phyloP scores from a whole-genome alignment of 2,888 invertebrate species.

The Cynaeus angustus region DNA sequence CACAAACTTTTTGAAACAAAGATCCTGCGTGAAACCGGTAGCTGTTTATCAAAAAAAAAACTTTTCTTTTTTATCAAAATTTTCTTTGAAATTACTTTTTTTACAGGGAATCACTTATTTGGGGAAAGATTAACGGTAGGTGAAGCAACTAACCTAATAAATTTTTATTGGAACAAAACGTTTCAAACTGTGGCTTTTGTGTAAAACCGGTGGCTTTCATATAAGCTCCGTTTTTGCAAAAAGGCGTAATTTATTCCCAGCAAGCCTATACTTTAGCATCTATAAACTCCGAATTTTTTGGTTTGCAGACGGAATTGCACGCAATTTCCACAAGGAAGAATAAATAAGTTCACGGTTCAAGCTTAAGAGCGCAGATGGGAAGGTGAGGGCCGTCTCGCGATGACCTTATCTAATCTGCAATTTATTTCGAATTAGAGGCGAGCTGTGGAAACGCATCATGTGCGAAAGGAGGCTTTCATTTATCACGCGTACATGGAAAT shows the following conservation, averaged over 20 bases:
- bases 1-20: conserved; percentile 29
- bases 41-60: background rate
- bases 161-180: background rate
- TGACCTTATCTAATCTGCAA: conserved; percentile 49
- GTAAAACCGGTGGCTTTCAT: conserved; percentile 6
- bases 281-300: conserved; percentile 2
- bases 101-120: no score
- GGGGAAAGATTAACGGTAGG: background rate
- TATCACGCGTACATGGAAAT: conserved; percentile 31
- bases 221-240: background rate
- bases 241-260: background rate
- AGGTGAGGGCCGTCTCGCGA: conserved; percentile 45
- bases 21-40: conserved; percentile 1
- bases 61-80: no score
- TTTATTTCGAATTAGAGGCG: conserved; percentile 46
- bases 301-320: conserved; percentile 8
- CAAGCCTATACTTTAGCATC: conserved; percentile 6
- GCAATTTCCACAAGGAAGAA: conserved; percentile 28
- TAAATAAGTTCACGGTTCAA: conserved; percentile 42
- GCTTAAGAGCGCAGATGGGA: conserved; percentile 33
- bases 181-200: background rate
- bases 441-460: conserved; percentile 41
- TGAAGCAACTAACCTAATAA: background rate
- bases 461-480: conserved; percentile 37
- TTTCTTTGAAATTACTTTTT: no score